Percentiles rank a stretch among this genome's conserved stretches.
Conservation (phyloP, 2,113 vertebrate genomes). For the Pelecanoides urinatrix region DNA sequence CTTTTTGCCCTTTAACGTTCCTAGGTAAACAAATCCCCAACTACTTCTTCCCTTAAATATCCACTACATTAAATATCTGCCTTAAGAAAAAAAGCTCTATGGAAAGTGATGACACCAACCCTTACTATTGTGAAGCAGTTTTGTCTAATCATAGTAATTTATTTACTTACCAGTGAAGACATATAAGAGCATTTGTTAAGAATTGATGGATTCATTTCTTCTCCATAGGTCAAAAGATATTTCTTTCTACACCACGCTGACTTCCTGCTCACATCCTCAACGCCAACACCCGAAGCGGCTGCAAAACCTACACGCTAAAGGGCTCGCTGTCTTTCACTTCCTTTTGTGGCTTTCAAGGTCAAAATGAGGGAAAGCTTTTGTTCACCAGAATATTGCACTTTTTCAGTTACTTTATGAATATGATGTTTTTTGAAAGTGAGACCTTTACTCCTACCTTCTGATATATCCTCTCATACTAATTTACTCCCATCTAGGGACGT, state of each 20-base stretch:
- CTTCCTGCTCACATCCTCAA: background rate
- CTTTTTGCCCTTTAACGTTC: background rate
- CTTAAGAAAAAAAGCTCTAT: background rate
- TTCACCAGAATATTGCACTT: background rate
- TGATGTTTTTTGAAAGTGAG: background rate
- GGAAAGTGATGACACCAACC: background rate
- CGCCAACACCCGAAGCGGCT: background rate
- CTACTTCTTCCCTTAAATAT: background rate
- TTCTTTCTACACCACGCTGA: background rate
- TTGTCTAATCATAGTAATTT: background rate
- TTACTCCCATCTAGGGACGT: background rate
- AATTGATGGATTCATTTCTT: background rate
- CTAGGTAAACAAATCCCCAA: background rate
- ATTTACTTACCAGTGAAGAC: conserved; percentile 20
- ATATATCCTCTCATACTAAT: background rate
- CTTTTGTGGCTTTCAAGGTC: conserved; percentile 33
- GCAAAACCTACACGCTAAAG: background rate
- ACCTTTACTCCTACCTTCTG: background rate
- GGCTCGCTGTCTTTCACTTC: conserved; percentile 8
- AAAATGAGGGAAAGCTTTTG: background rate
- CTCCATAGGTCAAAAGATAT: background rate
- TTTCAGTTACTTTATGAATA: background rate
- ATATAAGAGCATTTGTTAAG: background rate
- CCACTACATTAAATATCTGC: background rate
- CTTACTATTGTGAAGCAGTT: background rate